Evolutionary conservation across 2,888 invertebrate genomes (phyloP), one percentile per base, ranked within the genome.

Genomic region (Steinernema carpocapsae): DNA sequence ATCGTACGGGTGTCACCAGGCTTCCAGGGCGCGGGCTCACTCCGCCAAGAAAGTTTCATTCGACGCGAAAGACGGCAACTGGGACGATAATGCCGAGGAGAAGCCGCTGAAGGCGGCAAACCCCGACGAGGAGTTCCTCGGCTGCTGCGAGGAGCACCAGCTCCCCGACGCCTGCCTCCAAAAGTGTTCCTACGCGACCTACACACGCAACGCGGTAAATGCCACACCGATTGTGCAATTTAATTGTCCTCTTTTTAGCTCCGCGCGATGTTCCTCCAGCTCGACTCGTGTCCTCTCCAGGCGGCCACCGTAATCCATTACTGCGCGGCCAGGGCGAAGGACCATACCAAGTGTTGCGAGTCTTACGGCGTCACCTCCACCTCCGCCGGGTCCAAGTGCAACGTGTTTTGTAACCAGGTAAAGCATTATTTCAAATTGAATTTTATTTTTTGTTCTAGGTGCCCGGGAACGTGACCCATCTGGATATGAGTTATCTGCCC

Each of bases 401-500:
- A 29, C 64, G 64, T 64, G 17, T 64, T 64, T 29, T 64, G 64
- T 19, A 64, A 64, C 64, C 64, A 64, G 64, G 64, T 64, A 29
- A 48, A 14, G 2, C 14, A 37, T 37, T 10, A 12, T 43, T 14
- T 43, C 10, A 43, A 43, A 43, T 43, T 43, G 10, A 43, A 7
- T 14, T 43, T 14, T 14, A 43, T 12, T 43, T 14, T 56, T 19
- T 19, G 14, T 48, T 56, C 26, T n/a, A 64, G 64, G 64, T 37
- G 14, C 64, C 64, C 32, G 64, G 64, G 12, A 64, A 64, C 32
- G 64, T 64, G 14, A 80, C 78, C 29, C 82, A 78, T 26, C 72
- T 84, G 7, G 83, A 85, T 70, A 80, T 85, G 80, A 79, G 82
- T 48, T 85, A 78, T 73, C 76, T 83, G 2, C 83, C 84, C 14